Base-by-base conservation (phyloP, 1,140 invertebrate species). In the Drosophila asahinai region DNA sequence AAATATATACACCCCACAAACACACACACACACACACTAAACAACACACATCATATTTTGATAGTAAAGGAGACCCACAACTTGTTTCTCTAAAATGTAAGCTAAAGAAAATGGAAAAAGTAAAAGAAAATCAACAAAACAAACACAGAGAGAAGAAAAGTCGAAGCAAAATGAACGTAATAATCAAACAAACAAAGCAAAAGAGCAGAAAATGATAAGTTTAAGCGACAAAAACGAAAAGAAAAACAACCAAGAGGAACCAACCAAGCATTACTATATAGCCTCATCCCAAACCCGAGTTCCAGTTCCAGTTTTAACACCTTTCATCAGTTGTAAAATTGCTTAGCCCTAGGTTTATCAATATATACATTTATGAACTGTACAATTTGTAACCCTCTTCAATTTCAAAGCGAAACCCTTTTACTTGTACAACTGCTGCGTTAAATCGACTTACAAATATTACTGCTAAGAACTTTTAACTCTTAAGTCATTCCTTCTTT, bases 401-500 rank as follows among this genome's bases (percentile, higher is more conserved):
- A 43, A 80, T 82, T 83, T 74, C 45, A 70, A 78, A 61, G 43
- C 42, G 52, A 47, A 48, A 49, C 30, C 27, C n/a, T 51, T 65
- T 49, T 48, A 19, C 61, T 57, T 57, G 47, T 57, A 22, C 45
- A 67, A 45, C 38, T 59, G 68, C 80, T 54, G 83, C 58, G 47
- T 83, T 73, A 74, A 71, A 67, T 64, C 42, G 71, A 68, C 70
- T 55, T 51, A 80, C 60, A 78, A 60, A 74, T 57, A 63, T 84
- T 76, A 84, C 81, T 84, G 78, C 84, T 89, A 89, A 90, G 84
- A 55, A 89, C 68, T 84, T 89, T 81, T 73, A 89, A 84, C 86
- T 87, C 81, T 90, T 89, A 89, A 89, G 84, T 89, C 84, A 89
- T 89, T 89, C 84, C 84, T 89, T 81, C 68, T 87, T 84, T 57